These are phyloP conservation scores for Callorhinus ursinus DNA, from an alignment of 2,113 vertebrate genomes.

Conservation along the genomic window DNA sequence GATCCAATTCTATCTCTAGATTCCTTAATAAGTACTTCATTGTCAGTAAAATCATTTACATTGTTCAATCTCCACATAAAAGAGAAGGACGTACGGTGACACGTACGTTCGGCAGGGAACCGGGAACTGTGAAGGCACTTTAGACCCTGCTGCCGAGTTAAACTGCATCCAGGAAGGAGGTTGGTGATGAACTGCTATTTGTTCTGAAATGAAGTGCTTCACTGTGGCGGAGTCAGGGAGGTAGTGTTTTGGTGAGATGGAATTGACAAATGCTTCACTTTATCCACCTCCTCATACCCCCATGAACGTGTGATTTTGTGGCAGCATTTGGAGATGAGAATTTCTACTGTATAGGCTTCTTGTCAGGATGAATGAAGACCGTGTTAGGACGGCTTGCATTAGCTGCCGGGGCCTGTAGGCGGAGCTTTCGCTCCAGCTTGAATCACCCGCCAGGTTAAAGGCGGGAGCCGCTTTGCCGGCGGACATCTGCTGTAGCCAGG, in stretches of 20 bases:
- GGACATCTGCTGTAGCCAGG: neutral
- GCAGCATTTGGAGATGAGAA: constrained; percentile 78
- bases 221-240: constrained; percentile 67
- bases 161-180: neutral
- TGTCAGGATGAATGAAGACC: constrained; percentile 81
- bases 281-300: constrained; percentile 76
- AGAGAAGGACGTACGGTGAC: neutral
- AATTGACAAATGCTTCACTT: constrained; percentile 80
- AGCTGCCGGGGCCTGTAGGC: constrained; percentile 77
- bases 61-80: constrained; percentile 70
- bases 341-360: constrained; percentile 75
- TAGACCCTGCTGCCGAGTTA: neutral
- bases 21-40: constrained; percentile 78
- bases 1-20: constrained; percentile 80
- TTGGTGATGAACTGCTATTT: constrained; percentile 36
- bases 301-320: constrained; percentile 72
- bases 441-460: neutral
- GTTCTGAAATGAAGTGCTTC: constrained; percentile 74
- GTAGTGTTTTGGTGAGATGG: constrained; percentile 75
- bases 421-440: constrained; percentile 85
- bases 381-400: constrained; percentile 51
- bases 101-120: neutral
- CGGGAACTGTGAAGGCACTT: neutral
- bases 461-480: neutral
- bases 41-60: constrained; percentile 80